Base-by-base conservation (phyloP, 2,888 invertebrate genomes). In the Anoncus sp. region DNA sequence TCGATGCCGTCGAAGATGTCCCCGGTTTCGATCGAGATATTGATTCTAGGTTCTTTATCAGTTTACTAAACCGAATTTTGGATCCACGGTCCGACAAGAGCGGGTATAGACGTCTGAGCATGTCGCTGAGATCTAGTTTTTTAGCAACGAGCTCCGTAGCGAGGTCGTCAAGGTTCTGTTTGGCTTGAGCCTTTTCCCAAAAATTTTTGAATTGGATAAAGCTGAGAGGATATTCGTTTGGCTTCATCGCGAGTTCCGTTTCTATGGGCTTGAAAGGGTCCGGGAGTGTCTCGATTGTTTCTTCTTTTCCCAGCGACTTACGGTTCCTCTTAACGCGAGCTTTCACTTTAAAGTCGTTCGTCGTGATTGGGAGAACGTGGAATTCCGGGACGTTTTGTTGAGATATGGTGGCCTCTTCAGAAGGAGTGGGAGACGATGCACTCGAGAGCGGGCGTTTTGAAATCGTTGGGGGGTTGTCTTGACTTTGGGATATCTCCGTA, bases 1-100 rank as follows among this genome's bases (percentile, higher is more conserved):
- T 31, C 31, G 31, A 31, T 43, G 77, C 43, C 78, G 79, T 55
- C 73, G 71, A n/a, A 72, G 62, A 45, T 80, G 80, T 77, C 76
- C 77, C 66, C 79, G 79, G 6, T 18, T 2, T 10, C 14, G 31
- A 7, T 55, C 4, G 31, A 31, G 16, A 14, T 16, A 31, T 24
- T 18, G 9, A 3, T 63, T 69, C 53, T 24, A 62, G 67, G 63
- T 73, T 27, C 31, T 73, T 57, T 53, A 40, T 35, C 6, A 53
- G 16, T 7, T 27, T 65, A 7, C 24, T 67, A 35, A 63, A 73
- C 10, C 66, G 45, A 6, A 9, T 63, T 55, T 77, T 73, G 9
- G 12, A 22, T 7, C 47, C 60, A 40, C 67, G 51, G 31, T 31
- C n/a, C 31, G 51, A 18, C 18, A 47, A 27, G 10, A 57, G n/a